Conservation (phyloP, 1,140 invertebrate species). For the Penaeus vannamei region DNA sequence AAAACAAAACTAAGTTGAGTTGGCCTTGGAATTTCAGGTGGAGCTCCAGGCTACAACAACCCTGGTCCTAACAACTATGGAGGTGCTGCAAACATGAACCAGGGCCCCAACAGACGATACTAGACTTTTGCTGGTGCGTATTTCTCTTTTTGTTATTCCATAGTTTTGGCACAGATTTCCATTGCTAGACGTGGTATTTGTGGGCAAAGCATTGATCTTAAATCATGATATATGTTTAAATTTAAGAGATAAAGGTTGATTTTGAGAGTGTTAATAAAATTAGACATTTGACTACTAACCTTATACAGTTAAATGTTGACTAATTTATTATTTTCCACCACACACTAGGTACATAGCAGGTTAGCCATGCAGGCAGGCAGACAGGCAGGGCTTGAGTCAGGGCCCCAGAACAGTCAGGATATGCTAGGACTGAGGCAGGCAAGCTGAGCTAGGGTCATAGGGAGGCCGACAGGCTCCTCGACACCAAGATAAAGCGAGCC, state of each 20-base stretch:
- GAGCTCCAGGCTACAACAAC: conserved; percentile 46
- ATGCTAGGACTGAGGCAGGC: conserved; percentile 56
- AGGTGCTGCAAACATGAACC: conserved; percentile 48
- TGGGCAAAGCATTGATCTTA: not conserved
- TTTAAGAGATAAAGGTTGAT: conserved; percentile 21
- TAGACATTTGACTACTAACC: conserved; percentile 42
- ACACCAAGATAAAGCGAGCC: conserved; percentile 37
- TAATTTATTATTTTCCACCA: conserved; percentile 65
- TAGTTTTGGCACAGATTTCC: not conserved
- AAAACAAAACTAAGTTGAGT: not conserved
- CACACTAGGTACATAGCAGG: conserved; percentile 65
- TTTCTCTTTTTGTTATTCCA: not conserved
- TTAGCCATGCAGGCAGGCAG: conserved; percentile 64
- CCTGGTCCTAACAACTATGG: conserved; percentile 44
- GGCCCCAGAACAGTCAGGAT: conserved; percentile 53
- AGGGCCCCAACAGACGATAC: conserved; percentile 56
- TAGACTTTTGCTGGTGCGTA: conserved; percentile 35
- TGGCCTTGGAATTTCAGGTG: not conserved
- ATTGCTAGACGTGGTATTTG: not conserved
- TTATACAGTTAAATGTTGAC: conserved; percentile 45
- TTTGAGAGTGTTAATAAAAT: conserved; percentile 44
- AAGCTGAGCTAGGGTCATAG: conserved; percentile 56
- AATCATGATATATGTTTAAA: conserved; percentile 45
- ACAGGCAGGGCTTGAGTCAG: conserved; percentile 64
- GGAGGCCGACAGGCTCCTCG: conserved; percentile 52